Base-by-base conservation (phyloP, 2,113 vertebrate genomes). In the Nothoprocta pentlandii region DNA sequence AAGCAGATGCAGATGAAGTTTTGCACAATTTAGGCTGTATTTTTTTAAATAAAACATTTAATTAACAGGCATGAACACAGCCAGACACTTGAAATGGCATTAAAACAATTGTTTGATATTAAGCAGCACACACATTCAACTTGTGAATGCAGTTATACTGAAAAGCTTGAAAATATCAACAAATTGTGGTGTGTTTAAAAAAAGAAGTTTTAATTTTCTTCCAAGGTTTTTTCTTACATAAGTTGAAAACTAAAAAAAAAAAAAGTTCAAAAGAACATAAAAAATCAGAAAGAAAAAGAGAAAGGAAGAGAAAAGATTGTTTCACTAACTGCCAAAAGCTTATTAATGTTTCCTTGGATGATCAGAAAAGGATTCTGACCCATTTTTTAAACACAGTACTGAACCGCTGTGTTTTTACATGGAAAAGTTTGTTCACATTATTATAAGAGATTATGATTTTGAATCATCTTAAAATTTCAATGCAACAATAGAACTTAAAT, bases 1-100 rank as follows among this genome's bases (percentile, higher is more conserved):
- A 97, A 98, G 97, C 98, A 98, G 98, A 98, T 98, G 98, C 96
- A 97, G 97, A 97, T 97, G 97, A 98, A 98, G 98, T 98, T 98
- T 97, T 97, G 93, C 95, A 96, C 97, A 98, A 98, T 97, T 98
- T 98, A 96, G 86, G 83, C 94, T 94, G 94, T 94, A 91, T 91
- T 96, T 91, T 80, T 96, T 94, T 61, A 30, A 64, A 97, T 97
- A 97, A 98, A 97, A 96, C 97, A 97, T 98, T 98, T 98, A 98
- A 98, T 98, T 98, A 98, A 96, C 96, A 97, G 94, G 85, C 97
- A 94, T 97, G 96, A 97, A 97, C 96, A 97, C 87, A 97, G 97
- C 93, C 97, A 96, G 91, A 92, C 96, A 97, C 97, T 98, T 97
- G 97, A 98, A 97, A 97, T 93, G 86, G 85, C 83, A 96, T 96